Percentiles rank a stretch among this genome's conserved stretches.
These are phyloP conservation scores for Procavia capensis DNA, from an alignment of 2,113 vertebrate genomes.

Conservation along the genomic window DNA sequence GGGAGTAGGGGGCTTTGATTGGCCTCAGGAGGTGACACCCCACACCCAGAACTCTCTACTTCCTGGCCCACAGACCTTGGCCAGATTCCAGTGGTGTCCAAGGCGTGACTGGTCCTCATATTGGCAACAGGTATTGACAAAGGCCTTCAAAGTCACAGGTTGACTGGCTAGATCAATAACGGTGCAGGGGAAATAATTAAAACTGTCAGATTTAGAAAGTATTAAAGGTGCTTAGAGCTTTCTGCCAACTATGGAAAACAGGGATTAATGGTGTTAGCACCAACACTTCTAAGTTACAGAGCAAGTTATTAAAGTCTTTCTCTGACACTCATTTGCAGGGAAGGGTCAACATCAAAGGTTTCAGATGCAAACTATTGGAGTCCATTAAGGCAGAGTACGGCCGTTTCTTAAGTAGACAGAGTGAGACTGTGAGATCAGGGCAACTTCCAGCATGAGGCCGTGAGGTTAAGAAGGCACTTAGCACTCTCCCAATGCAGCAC, in stretches of 20 bases:
- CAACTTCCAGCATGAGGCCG: background rate
- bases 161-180: slow-evolving; percentile 55
- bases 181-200: slow-evolving; percentile 72
- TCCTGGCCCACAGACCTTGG: background rate
- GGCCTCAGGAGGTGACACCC: accelerated
- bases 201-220: slow-evolving; percentile 68
- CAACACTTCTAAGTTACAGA: background rate
- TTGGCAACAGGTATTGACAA: slow-evolving; percentile 55
- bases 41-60: accelerated
- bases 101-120: background rate
- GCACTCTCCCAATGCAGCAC: accelerated
- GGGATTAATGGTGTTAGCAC: slow-evolving; percentile 47
- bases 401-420: accelerated
- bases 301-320: slow-evolving; percentile 45
- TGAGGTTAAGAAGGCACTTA: background rate
- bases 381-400: background rate
- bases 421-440: accelerated
- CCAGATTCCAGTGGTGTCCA: accelerated
- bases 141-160: slow-evolving; percentile 66
- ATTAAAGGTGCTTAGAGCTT: slow-evolving; percentile 62
- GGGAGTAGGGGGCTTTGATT: too few species aligned
- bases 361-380: background rate
- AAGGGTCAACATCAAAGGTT: slow-evolving; percentile 24
- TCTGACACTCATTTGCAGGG: background rate
- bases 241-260: slow-evolving; percentile 67